phyloP scores from a whole-genome alignment of 2,797 vertebrate species.

The Gouania willdenowi region DNA sequence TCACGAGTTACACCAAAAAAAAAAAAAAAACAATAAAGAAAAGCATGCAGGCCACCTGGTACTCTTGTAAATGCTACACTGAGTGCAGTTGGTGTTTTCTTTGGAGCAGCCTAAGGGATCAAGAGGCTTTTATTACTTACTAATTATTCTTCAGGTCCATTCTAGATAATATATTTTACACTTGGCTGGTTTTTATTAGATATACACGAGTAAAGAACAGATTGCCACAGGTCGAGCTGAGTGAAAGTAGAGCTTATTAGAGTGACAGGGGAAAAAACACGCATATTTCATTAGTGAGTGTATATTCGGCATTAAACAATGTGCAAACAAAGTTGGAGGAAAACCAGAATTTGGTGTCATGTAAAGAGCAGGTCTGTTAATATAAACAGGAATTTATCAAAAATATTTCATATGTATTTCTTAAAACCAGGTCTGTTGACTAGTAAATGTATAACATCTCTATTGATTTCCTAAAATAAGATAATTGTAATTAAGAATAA shows the following conservation, averaged over 20 bases:
- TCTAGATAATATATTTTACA: constrained; percentile 8
- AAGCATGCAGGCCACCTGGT: not conserved
- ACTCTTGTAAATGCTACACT: not conserved
- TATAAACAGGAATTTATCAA: not conserved
- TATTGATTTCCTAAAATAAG: too few relatives aligned
- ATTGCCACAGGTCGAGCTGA: not conserved
- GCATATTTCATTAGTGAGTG: too few relatives aligned
- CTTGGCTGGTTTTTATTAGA: constrained; percentile 3
- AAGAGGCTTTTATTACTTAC: constrained; percentile 4
- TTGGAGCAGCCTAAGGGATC: constrained; percentile 1
- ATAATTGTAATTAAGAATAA: too few relatives aligned
- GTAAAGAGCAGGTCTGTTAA: not conserved
- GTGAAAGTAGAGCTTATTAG: not conserved
- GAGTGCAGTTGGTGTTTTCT: constrained; percentile 5
- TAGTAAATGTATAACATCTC: too few relatives aligned
- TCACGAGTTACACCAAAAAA: not conserved
- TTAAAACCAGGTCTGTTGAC: too few relatives aligned
- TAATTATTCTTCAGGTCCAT: constrained; percentile 10
- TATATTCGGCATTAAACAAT: too few relatives aligned
- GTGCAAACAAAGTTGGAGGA: too few relatives aligned
- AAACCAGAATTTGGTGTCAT: not conserved
- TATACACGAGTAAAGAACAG: constrained; percentile 4
- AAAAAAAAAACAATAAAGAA: too few relatives aligned
- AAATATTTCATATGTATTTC: constrained; percentile 1
- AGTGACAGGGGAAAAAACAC: too few relatives aligned